phyloP scores from a whole-genome alignment of 2,113 vertebrate genomes.

The Pelmatolapia mariae region DNA sequence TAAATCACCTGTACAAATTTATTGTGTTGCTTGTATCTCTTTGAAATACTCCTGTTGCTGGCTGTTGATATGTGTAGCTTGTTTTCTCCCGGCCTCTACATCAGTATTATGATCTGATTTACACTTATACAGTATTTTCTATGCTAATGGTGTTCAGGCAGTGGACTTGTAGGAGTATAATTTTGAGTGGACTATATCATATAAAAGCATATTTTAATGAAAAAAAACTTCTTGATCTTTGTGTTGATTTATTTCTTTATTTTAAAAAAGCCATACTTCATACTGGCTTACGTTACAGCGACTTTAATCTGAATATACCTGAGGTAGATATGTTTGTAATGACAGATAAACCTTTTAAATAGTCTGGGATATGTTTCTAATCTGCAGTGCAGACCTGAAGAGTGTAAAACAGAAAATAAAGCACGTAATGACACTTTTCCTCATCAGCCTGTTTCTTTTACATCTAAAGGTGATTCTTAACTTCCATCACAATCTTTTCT shows the following conservation, averaged over 20 bases:
- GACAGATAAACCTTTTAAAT: neutral
- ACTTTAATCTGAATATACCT: neutral
- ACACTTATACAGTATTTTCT: neutral
- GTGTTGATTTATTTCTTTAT: neutral
- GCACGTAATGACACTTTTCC: neutral
- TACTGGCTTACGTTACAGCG: neutral
- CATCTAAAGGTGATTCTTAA: neutral
- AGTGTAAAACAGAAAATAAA: neutral
- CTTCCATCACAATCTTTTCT: neutral
- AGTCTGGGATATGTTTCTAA: neutral
- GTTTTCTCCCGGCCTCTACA: neutral
- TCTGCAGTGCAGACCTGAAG: neutral
- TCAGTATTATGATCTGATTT: neutral
- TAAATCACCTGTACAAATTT: slow-evolving; percentile 4
- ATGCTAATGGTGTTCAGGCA: neutral
- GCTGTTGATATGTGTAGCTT: neutral
- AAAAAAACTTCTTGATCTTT: neutral
- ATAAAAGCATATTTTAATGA: neutral
- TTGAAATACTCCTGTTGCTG: neutral
- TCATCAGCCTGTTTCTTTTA: neutral
- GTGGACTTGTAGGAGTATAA: neutral
- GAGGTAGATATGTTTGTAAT: neutral
- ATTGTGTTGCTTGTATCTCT: neutral
- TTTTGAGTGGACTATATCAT: neutral
- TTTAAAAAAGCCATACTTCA: neutral